Evolutionary conservation across 2,888 invertebrate species (phyloP).

Genomic region (Xanthorhoe designata): DNA sequence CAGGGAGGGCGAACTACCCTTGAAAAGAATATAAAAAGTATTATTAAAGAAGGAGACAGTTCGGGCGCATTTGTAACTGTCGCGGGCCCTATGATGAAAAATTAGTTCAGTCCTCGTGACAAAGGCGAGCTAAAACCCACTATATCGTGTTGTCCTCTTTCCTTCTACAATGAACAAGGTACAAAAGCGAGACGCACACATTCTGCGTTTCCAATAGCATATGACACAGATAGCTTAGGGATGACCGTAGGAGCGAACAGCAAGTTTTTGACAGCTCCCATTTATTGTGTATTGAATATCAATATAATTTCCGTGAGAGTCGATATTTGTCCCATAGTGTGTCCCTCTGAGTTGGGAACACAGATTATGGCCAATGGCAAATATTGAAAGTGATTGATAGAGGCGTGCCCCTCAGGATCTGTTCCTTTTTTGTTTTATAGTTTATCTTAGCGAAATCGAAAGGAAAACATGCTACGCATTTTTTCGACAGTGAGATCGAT

Average conservation of each 20-base stretch:
- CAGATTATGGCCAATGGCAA: conserved; percentile 83
- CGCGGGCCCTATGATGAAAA: conserved; percentile 86
- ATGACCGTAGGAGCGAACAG: conserved; percentile 86
- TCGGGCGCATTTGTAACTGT: conserved; percentile 86
- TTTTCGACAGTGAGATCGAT: conserved; percentile 8
- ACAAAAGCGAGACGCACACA: conserved; percentile 60
- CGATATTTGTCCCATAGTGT: conserved; percentile 81
- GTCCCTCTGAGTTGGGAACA: conserved; percentile 79
- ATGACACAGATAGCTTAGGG: conserved; percentile 85
- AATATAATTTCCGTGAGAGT: conserved; percentile 85
- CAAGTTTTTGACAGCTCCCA: conserved; percentile 85
- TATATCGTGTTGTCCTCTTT: conserved; percentile 73
- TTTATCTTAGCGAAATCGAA: conserved; percentile 35
- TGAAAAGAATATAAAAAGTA: conserved; percentile 83
- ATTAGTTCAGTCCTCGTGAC: conserved; percentile 85
- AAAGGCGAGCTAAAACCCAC: conserved; percentile 83
- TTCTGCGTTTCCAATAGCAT: conserved; percentile 82
- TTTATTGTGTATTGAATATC: conserved; percentile 86
- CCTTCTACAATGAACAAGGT: conserved; percentile 52
- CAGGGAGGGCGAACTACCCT: conserved; percentile 81
- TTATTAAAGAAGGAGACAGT: conserved; percentile 86
- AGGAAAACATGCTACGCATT: conserved; percentile 23
- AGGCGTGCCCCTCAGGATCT: conserved; percentile 64
- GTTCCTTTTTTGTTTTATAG: conserved; percentile 56
- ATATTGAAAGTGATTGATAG: conserved; percentile 80